Base-by-base conservation (phyloP, 2,113 vertebrate species). In the Corythornis cristatus region DNA sequence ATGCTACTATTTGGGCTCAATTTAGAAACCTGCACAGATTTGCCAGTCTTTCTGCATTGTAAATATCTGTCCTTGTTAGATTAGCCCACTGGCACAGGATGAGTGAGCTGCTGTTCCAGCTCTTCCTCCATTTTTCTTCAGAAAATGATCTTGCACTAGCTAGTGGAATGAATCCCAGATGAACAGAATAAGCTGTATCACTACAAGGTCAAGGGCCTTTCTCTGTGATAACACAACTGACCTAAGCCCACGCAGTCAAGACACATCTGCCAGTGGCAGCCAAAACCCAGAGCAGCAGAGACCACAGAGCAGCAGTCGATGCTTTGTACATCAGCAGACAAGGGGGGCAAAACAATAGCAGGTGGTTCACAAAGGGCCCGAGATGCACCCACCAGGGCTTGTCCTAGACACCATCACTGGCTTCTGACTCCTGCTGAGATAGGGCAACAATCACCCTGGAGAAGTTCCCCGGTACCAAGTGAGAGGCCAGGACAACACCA, bases 401-500 rank as follows among this genome's bases (percentile, higher is more conserved):
- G 22, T 8, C 35, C 45, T 15, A 8, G 20, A 10, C 8, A 2
- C 35, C 8, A 7, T 15, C 19, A 11, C n/a, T 28, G n/a, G 12
- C 37, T 56, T 4, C 0, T 10, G 40, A 16, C 43, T 66, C 43
- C 11, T 22, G 15, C 22, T 1, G 0, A 43, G 51, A 25, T 2
- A 22, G 13, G 2, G 25, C 25, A 42, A 68, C 0, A 0, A 17
- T 5, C 21, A 50, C 12, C 19, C 7, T 1, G 15, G 10, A 22
- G 25, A 48, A 3, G 17, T 28, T 76, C 46, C 19, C 6, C 33
- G 23, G 12, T 11, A 11, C 12, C 4, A 53, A 48, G 42, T 3
- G 8, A 70, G 62, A 2, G 9, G 21, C 25, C 17, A 29, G 12
- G 33, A 65, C 0, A 0, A n/a, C 1, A 5, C 16, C 20, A 46